A percentile compares a stretch with the other conserved stretches of the same genome.
Conservation (phyloP, 2,113 vertebrate species). For the Zosterops japonicus region DNA sequence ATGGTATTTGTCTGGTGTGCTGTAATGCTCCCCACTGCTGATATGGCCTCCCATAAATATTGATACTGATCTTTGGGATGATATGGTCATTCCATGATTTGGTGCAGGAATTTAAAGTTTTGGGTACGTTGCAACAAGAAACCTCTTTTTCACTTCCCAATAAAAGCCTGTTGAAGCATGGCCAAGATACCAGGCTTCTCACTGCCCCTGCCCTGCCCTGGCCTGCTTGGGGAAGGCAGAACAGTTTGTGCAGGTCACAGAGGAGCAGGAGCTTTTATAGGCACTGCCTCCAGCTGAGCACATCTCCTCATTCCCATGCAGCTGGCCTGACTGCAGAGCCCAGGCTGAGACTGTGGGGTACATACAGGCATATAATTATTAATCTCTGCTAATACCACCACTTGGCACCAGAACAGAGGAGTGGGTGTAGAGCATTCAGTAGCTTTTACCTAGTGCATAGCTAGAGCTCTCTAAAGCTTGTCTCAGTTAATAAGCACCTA, state of each 20-base stretch:
- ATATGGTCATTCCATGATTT: neutral
- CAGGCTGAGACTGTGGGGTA: neutral
- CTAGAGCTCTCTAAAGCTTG: neutral
- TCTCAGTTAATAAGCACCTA: neutral
- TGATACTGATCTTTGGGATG: neutral
- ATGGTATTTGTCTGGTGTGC: neutral
- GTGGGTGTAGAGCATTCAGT: neutral
- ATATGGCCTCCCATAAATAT: neutral
- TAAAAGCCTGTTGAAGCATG: neutral
- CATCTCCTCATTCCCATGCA: neutral
- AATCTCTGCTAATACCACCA: neutral
- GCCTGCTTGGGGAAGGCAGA: neutral
- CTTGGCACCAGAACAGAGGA: neutral
- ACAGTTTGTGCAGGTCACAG: neutral
- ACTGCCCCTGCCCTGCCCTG: neutral
- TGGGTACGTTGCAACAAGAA: neutral
- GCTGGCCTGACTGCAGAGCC: neutral
- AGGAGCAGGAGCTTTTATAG: neutral
- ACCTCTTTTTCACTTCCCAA: neutral
- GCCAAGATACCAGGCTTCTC: neutral
- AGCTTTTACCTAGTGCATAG: neutral
- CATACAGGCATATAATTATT: neutral
- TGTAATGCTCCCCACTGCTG: neutral
- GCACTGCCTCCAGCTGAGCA: neutral
- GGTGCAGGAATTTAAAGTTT: neutral